phyloP scores from a whole-genome alignment of 2,888 invertebrate genomes.

The Mesochorus sp. region DNA sequence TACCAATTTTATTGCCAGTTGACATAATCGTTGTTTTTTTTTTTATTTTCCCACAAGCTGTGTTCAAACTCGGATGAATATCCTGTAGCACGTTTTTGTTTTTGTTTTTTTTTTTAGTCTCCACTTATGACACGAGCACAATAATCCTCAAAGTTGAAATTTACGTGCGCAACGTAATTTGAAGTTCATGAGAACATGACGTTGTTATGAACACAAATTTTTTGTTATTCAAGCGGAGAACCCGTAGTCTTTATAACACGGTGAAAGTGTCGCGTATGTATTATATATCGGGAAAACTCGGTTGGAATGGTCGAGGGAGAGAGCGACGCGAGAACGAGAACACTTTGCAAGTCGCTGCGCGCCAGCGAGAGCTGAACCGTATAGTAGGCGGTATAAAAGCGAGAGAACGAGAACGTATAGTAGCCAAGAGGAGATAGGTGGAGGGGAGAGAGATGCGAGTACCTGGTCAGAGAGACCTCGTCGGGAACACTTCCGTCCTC shows the following conservation, averaged over 20 bases:
- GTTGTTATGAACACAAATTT: neutral
- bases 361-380: conserved; percentile 31
- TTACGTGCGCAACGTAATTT: neutral
- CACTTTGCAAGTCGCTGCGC: conserved; percentile 33
- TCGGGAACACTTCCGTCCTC: conserved; percentile 58
- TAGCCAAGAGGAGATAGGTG: conserved; percentile 16
- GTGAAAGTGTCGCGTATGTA: conserved; percentile 26
- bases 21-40: neutral
- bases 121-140: neutral
- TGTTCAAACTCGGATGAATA: neutral
- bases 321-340: conserved; percentile 43
- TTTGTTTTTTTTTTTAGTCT: neutral
- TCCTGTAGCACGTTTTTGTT: neutral
- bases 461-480: conserved; percentile 54
- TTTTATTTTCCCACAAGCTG: neutral
- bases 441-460: conserved; percentile 14
- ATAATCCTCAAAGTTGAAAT: conserved; percentile 7
- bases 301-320: neutral
- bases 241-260: conserved; percentile 4
- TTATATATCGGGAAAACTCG: conserved; percentile 13
- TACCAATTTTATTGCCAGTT: neutral
- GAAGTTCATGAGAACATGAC: neutral
- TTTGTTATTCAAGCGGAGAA: neutral
- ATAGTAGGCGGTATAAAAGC: conserved; percentile 27
- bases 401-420: conserved; percentile 14